These are phyloP conservation scores for Lophius americanus DNA, from an alignment of 2,797 vertebrate species.

Conservation along the genomic window DNA sequence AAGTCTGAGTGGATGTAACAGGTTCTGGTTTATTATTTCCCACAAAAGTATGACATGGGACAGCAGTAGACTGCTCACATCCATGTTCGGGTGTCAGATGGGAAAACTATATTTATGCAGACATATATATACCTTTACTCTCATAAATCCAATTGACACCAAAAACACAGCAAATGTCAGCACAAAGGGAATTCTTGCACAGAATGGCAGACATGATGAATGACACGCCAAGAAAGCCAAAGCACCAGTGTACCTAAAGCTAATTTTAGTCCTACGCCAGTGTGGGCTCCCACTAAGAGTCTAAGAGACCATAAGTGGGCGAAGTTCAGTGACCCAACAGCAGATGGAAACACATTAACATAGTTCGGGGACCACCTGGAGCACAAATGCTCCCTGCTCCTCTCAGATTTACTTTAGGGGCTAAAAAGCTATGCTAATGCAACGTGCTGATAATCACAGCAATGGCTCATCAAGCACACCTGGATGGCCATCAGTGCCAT, in stretches of 20 bases:
- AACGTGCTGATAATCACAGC: conserved; percentile 79
- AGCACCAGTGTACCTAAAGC: conserved; percentile 54
- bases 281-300: conserved; percentile 38
- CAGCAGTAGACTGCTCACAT: conserved; percentile 24
- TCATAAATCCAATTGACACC: conserved; percentile 18
- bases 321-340: conserved; percentile 75
- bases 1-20: conserved; percentile 62
- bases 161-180: conserved; percentile 31
- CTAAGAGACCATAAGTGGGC: conserved; percentile 40
- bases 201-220: conserved; percentile 60
- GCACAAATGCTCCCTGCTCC: conserved; percentile 68
- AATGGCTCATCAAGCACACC: conserved; percentile 81
- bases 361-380: conserved; percentile 77
- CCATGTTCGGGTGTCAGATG: conserved; percentile 18
- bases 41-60: conserved; percentile 60
- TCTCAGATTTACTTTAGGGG: conserved; percentile 75
- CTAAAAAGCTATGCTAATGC: conserved; percentile 75
- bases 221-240: conserved; percentile 51
- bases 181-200: conserved; percentile 45
- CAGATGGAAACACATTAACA: conserved; percentile 77
- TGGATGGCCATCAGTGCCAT: conserved; percentile 71
- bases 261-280: conserved; percentile 54
- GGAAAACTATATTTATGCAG: conserved; percentile 50
- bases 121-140: conserved; percentile 18
- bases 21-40: conserved; percentile 71